Evolutionary conservation across 2,888 invertebrate genomes (phyloP), one percentile per base, ranked within the genome.

Genomic region (Charanyca ferruginea): DNA sequence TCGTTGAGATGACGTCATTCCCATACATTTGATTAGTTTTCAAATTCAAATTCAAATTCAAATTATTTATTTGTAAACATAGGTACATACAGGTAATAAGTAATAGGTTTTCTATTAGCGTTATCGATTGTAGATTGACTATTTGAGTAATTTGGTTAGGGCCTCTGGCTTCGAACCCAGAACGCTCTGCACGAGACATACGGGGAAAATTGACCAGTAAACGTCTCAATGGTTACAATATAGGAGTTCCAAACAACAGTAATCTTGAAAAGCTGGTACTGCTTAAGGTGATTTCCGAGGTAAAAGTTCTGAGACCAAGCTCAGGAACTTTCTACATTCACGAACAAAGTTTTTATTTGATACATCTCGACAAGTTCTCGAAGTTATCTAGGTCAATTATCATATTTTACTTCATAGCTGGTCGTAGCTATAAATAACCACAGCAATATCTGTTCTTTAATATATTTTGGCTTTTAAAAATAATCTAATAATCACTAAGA

Each of bases 261-360:
- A 71, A 48, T 72, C 38, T 49, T 20, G 23, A 32, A 18, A 53
- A 54, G 5, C 44, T 38, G 47, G 9, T 16, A 3, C 13, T 38
- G 23, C n/a, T 20, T 23, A 23, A 49, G 42, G 35, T 64, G 20
- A 32, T n/a, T 5, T 38, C 28, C 0, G 8, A 65, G 54, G 49
- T 72, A 64, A 64, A 64, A 73, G 38, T 65, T 41, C 0, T 28
- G 11, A 3, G 48, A 62, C 52, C 22, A 35, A n/a, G 32, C 22
- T 45, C 16, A 9, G 11, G 18, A 70, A 53, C 35, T 62, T 53
- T 35, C 25, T 11, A 35, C 11, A 52, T 48, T 49, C 28, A 8
- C 8, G 28, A 54, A n/a, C 9, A n/a, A 69, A 64, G 28, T 54
- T 59, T 44, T 41, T 9, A 48, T 42, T 60, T 32, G 16, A 52